Evolutionary conservation across 2,888 invertebrate species (phyloP).

Genomic region (Linyphia triangularis): DNA sequence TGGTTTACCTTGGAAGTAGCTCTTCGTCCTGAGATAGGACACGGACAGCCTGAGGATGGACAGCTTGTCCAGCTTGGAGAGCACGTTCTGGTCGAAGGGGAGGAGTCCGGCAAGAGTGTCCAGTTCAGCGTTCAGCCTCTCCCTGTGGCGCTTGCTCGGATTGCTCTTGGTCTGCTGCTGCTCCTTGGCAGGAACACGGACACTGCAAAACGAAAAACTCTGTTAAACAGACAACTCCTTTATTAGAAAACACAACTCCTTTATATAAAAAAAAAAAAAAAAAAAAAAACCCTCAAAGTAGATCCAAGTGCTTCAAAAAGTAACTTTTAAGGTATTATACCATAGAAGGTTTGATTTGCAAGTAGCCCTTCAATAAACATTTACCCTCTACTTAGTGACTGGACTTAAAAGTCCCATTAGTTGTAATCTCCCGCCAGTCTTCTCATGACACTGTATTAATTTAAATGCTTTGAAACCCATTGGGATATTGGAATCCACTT

Average conservation of each 20-base stretch:
- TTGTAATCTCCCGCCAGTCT: no score
- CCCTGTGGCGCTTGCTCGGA: conserved; percentile 98
- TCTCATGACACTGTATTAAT: no score
- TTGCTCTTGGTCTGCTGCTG: conserved; percentile 97
- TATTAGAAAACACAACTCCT: background rate
- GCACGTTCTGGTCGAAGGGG: conserved; percentile 98
- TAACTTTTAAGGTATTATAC: background rate
- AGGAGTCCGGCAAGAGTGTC: conserved; percentile 96
- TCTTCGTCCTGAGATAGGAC: conserved; percentile 98
- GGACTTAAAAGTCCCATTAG: no score
- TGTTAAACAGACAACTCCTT: background rate
- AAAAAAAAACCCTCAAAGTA: no score
- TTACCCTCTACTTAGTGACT: background rate
- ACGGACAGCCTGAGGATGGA: conserved; percentile 98
- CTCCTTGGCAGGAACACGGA: conserved; percentile 96
- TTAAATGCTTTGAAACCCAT: no score
- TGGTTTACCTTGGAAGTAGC: conserved; percentile 98
- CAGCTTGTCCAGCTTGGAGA: conserved; percentile 97
- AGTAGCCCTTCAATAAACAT: background rate
- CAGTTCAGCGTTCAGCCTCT: conserved; percentile 97
- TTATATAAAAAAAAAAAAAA: no score
- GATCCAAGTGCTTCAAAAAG: no score
- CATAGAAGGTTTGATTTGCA: background rate
- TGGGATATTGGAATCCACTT: no score
- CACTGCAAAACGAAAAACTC: conserved; percentile 84